Conservation (phyloP, 2,797 vertebrate genomes). For the Sebastes goodei region DNA sequence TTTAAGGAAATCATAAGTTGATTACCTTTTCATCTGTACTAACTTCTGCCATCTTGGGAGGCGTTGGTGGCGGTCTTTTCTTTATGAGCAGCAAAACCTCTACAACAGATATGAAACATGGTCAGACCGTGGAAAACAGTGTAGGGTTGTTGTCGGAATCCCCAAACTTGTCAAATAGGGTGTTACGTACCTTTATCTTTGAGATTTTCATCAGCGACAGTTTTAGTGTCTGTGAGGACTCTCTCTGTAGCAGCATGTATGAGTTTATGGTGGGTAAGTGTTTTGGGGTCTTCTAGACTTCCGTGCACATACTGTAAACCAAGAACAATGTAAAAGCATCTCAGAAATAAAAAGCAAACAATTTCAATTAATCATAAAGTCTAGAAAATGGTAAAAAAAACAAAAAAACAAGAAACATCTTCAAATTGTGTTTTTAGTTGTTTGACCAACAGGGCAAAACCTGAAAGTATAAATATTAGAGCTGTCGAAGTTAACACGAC, state of each 20-base stretch:
- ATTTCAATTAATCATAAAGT: neutral
- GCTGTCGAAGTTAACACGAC: no score
- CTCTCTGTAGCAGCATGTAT: slow-evolving; percentile 93
- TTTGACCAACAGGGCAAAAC: neutral
- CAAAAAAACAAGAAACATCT: neutral
- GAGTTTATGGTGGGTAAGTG: slow-evolving; percentile 92
- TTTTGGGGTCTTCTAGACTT: slow-evolving; percentile 95
- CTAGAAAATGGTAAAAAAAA: neutral
- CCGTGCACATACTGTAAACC: slow-evolving; percentile 88
- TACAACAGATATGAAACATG: slow-evolving; percentile 54
- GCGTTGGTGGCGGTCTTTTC: slow-evolving; percentile 88
- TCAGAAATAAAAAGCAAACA: neutral
- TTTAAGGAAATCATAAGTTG: neutral
- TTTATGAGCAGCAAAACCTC: slow-evolving; percentile 92
- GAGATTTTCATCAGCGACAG: slow-evolving; percentile 90
- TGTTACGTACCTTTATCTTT: slow-evolving; percentile 89
- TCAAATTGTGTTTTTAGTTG: neutral
- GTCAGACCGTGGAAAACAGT: neutral
- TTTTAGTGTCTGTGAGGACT: slow-evolving; percentile 91
- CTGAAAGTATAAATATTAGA: neutral
- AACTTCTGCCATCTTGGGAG: slow-evolving; percentile 92
- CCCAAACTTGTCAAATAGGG: neutral
- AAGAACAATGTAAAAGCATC: slow-evolving; percentile 25
- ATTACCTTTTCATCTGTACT: slow-evolving; percentile 93
- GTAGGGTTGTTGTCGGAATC: neutral